Conservation (phyloP, 2,797 vertebrate species). For the Pipistrellus pipistrellus region DNA sequence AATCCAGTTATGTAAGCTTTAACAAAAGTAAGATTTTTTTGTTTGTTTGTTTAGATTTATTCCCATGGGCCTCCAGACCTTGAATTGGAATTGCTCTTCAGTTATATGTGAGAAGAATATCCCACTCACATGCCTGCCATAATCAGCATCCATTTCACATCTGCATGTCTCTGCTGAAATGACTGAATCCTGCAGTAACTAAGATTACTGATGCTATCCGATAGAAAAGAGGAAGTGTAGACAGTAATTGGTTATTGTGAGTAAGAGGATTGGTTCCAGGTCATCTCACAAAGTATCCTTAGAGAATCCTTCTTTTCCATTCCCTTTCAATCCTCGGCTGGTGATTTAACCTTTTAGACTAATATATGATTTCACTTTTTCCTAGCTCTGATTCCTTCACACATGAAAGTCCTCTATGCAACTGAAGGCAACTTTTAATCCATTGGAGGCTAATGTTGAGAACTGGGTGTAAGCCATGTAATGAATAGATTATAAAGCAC, state of each 20-base stretch:
- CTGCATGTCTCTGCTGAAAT: slow-evolving; percentile 56
- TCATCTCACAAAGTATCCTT: slow-evolving; percentile 49
- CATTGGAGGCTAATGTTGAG: neutral
- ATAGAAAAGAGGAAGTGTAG: slow-evolving; percentile 58
- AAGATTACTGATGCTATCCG: slow-evolving; percentile 35
- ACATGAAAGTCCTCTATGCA: neutral
- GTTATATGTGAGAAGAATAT: neutral
- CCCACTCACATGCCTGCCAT: slow-evolving; percentile 19
- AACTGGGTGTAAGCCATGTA: neutral
- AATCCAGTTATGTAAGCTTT: slow-evolving; percentile 65
- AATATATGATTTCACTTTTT: slow-evolving; percentile 1
- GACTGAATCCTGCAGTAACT: slow-evolving; percentile 32
- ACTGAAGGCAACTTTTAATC: slow-evolving; percentile 57
- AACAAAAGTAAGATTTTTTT: slow-evolving; percentile 33
- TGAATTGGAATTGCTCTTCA: slow-evolving; percentile 3
- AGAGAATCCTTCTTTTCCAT: slow-evolving; percentile 32
- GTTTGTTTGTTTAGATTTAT: slow-evolving; percentile 5
- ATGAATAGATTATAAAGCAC: neutral
- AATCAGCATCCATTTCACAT: slow-evolving; percentile 51
- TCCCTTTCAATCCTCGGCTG: slow-evolving; percentile 39
- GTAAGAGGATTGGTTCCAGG: slow-evolving; percentile 64
- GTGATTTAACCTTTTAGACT: slow-evolving; percentile 65
- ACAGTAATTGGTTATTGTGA: slow-evolving; percentile 57
- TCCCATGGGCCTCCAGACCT: neutral
- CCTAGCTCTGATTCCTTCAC: slow-evolving; percentile 25